Conservation (phyloP, 2,888 invertebrate species). For the Cosmia trapezina region DNA sequence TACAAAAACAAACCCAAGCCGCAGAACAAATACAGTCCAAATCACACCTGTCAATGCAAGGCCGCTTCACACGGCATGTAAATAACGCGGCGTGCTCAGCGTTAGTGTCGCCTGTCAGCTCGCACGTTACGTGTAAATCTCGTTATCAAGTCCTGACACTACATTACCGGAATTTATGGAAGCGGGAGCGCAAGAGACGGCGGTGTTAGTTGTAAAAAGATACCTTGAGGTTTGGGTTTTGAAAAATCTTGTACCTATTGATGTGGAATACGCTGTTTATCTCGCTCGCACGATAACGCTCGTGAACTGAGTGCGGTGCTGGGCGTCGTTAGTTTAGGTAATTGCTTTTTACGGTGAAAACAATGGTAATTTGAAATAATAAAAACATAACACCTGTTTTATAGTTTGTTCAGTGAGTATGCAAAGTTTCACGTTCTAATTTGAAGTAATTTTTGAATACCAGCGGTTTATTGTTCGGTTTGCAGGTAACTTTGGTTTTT, state of each 20-base stretch:
- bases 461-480: too few relatives aligned
- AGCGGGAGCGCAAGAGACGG: conserved; percentile 20
- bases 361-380: too few relatives aligned
- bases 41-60: conserved; percentile 46
- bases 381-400: too few relatives aligned
- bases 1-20: conserved; percentile 1
- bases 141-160: conserved; percentile 59
- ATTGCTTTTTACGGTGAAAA: too few relatives aligned
- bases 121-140: conserved; percentile 57
- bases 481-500: too few relatives aligned
- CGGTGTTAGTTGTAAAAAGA: conserved; percentile 28
- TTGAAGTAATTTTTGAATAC: too few relatives aligned
- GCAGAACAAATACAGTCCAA: conserved; percentile 13
- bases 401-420: too few relatives aligned
- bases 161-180: conserved; percentile 61
- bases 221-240: conserved; percentile 2
- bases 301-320: too few relatives aligned
- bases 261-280: too few relatives aligned
- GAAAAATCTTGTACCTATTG: conserved; percentile 1
- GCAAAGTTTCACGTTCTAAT: too few relatives aligned
- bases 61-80: conserved; percentile 35
- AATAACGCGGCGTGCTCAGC: conserved; percentile 43
- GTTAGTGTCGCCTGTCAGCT: conserved; percentile 52
- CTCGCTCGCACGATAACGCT: too few relatives aligned
- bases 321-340: too few relatives aligned